Base-by-base conservation (phyloP, 2,113 vertebrate species). In the Himantopus leucocephalus region DNA sequence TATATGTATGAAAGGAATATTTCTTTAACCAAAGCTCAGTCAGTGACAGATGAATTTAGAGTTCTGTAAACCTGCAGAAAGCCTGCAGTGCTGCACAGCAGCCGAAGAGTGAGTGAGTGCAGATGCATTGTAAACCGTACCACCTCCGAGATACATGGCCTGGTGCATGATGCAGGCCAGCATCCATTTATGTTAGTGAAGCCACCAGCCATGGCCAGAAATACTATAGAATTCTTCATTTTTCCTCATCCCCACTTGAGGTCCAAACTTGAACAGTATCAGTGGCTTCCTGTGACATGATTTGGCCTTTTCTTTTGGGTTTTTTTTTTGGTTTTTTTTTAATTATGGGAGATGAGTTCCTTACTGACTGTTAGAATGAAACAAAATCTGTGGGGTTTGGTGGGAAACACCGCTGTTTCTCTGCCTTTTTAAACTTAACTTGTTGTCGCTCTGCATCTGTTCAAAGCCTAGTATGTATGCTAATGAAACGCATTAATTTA, bases 41-140 rank as follows among this genome's bases (percentile, higher is more conserved):
- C 32, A 67, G 15, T 71, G 43, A 17, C 26, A 11, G 8, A 22
- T 79, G 2, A 2, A 0, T 79, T 71, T 72, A 27, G n/a, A 17
- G 52, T 81, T 60, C 29, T 39, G 20, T 68, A 62, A 87, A 77
- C 0, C 1, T 62, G 41, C 50, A 78, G 27, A 45, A 93, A 62
- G 32, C 10, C 45, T 90, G 64, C 47, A 45, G n/a, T 88, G 55
- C 66, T 81, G 50, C 50, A 58, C 16, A 81, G 55, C 35, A 74
- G 45, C 45, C 35, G 59, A 43, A 70, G 59, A 68, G 34, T 30
- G 43, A 71, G 45, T 34, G 48, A 72, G 45, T 29, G 22, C 12
- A 10, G 19, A 30, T 32, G 18, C 39, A 3, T 9, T 83, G 53
- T 23, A 37, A 30, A 1, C 39, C 0, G 0, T 74, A 13, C 24